phyloP scores from a whole-genome alignment of 2,113 vertebrate species.

The Dissostichus mawsoni region DNA sequence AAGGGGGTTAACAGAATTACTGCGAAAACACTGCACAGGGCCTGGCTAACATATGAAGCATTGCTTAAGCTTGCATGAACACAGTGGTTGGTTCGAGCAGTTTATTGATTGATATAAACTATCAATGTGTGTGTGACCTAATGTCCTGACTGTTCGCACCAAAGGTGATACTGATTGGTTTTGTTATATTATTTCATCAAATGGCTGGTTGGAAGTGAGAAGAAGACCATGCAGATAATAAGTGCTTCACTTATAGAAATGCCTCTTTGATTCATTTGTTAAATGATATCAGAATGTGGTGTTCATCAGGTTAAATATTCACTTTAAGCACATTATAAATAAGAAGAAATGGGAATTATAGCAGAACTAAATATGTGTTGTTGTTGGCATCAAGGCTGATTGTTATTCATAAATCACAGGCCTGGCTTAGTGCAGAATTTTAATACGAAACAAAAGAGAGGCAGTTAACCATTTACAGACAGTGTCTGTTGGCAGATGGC shows the following conservation, averaged over 20 bases:
- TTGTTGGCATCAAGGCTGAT: neutral
- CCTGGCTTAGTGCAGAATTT: neutral
- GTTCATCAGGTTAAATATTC: neutral
- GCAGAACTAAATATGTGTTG: neutral
- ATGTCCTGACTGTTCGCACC: neutral
- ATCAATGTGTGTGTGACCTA: neutral
- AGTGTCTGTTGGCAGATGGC: conserved; percentile 1
- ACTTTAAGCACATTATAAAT: neutral
- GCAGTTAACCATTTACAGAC: conserved; percentile 61
- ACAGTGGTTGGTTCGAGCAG: neutral
- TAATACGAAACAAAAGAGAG: neutral
- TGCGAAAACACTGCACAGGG: conserved; percentile 13
- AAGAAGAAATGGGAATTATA: neutral
- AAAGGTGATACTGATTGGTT: conserved; percentile 2
- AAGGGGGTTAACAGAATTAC: conserved; percentile 35
- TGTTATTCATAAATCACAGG: neutral
- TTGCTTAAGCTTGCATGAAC: conserved; percentile 30
- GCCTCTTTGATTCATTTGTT: neutral
- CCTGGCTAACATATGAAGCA: conserved; percentile 9
- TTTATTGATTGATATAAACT: conserved; percentile 8
- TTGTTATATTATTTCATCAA: neutral
- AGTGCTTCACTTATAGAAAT: neutral
- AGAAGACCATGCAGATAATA: neutral
- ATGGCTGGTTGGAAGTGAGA: neutral
- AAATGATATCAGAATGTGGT: neutral